Percentiles rank a stretch among this genome's conserved stretches.
phyloP scores from a whole-genome alignment of 2,888 invertebrate species.

The Ptychoptera contaminata region DNA sequence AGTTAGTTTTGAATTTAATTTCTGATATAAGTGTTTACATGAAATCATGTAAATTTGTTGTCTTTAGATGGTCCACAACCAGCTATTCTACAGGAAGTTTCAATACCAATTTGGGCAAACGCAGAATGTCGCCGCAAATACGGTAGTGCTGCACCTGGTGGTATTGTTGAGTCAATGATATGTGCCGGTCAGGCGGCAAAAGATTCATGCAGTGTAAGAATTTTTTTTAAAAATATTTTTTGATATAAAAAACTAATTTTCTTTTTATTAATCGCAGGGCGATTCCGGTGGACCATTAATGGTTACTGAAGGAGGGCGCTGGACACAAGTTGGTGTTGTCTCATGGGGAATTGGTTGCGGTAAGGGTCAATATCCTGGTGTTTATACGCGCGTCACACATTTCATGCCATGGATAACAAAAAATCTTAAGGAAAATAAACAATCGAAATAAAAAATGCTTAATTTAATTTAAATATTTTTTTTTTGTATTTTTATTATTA shows the following conservation, averaged over 20 bases:
- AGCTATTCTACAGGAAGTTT: slow-evolving; percentile 63
- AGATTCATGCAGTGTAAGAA: slow-evolving; percentile 79
- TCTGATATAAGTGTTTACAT: not conserved
- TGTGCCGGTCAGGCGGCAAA: slow-evolving; percentile 72
- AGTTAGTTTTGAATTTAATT: slow-evolving; percentile 33
- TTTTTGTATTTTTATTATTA: too few species aligned
- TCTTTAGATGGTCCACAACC: slow-evolving; percentile 65
- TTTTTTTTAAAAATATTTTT: not conserved
- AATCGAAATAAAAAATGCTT: too few species aligned
- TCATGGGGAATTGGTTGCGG: slow-evolving; percentile 89
- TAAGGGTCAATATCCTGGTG: slow-evolving; percentile 81
- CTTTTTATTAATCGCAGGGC: slow-evolving; percentile 37
- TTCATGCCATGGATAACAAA: slow-evolving; percentile 77
- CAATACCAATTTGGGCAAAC: slow-evolving; percentile 72
- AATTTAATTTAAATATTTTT: too few species aligned
- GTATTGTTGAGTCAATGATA: slow-evolving; percentile 74
- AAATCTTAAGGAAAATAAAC: slow-evolving; percentile 48
- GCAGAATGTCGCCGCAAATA: slow-evolving; percentile 62
- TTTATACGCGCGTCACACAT: slow-evolving; percentile 70
- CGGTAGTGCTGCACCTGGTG: slow-evolving; percentile 70
- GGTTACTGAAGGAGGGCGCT: slow-evolving; percentile 56
- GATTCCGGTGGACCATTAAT: slow-evolving; percentile 81
- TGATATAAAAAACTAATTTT: too few species aligned
- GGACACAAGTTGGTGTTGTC: slow-evolving; percentile 76
- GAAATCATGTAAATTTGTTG: slow-evolving; percentile 2